Conservation (phyloP, 2,113 vertebrate genomes). For the Misgurnus mizolepis region DNA sequence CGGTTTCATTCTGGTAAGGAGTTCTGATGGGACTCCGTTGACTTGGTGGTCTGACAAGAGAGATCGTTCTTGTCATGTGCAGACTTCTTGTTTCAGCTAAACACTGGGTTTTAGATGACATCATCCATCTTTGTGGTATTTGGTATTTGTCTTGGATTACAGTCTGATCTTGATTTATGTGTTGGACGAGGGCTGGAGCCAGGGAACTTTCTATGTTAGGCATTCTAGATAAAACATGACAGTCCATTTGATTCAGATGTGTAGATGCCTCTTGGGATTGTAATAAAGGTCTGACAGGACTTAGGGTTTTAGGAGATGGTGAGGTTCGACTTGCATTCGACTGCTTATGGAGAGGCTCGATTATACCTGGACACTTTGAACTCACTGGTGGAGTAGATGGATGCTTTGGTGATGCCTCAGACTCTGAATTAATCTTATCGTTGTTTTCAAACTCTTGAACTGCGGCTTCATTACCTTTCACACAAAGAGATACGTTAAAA, state of each 20-base stretch:
- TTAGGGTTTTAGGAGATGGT: neutral
- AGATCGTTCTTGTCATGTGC: neutral
- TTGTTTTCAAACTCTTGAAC: neutral
- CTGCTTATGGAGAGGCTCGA: neutral
- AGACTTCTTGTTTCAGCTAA: neutral
- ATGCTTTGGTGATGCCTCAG: neutral
- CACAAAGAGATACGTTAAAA: neutral
- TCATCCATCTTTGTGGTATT: neutral
- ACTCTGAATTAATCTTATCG: neutral
- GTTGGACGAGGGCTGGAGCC: neutral
- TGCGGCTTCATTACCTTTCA: conserved; percentile 1
- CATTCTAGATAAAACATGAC: neutral
- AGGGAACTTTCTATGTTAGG: neutral
- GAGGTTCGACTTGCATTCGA: neutral
- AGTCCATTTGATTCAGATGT: neutral
- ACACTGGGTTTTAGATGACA: conserved; percentile 14
- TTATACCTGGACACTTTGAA: neutral
- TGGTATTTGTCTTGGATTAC: neutral
- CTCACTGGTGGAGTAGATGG: neutral
- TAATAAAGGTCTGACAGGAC: neutral
- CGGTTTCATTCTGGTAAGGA: neutral
- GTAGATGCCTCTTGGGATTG: neutral
- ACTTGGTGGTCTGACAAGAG: neutral
- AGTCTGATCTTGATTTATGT: conserved; percentile 9
- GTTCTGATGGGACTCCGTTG: neutral